Evolutionary conservation across 2,113 vertebrate species (phyloP), one percentile per base, ranked within the genome.

Genomic region (Corydoras maculifer): DNA sequence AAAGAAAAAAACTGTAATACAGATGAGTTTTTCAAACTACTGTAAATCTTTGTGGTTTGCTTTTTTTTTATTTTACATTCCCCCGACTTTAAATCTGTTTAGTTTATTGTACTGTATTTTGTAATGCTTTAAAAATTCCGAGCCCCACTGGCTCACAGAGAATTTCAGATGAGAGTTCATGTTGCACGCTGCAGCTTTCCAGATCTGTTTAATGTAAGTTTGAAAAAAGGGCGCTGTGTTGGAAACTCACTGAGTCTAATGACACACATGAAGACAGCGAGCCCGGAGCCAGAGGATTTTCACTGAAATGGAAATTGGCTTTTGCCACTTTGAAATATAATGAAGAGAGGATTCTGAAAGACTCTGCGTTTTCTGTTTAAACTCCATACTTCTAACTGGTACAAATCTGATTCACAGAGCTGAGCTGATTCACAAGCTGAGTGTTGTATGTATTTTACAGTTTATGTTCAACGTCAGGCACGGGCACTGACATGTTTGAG

Each of bases 281-380:
- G 43, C 53, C 13, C 15, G 48, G 31, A 70, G 60, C 15, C 15
- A 14, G 65, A 58, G 35, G 58, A 68, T 35, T 69, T 15, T 71
- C 69, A 81, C 71, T 72, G 74, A 77, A 75, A 72, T 83, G 75
- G 61, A 76, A 76, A 79, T 79, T n/a, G 57, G 49, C 49, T 18
- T 29, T 9, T 50, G 51, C 53, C 57, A 63, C 66, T 67, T 77
- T 73, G 65, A 76, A 70, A 61, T 51, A 68, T 65, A 73, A 65
- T 65, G 54, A 74, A 70, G 61, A 54, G 15, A 10, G 12, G 68
- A 68, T 72, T 67, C 53, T 50, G 49, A 68, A 68, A 70, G 61
- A 62, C 48, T 11, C 53, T 50, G 51, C 29, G 53, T 76, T 69
- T 75, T 72, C 62, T 68, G 61, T 61, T 53, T 10, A 25, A 54